These are phyloP conservation scores for Lasioglossum zephyrum DNA, from an alignment of 2,888 invertebrate species.

Conservation along the genomic window DNA sequence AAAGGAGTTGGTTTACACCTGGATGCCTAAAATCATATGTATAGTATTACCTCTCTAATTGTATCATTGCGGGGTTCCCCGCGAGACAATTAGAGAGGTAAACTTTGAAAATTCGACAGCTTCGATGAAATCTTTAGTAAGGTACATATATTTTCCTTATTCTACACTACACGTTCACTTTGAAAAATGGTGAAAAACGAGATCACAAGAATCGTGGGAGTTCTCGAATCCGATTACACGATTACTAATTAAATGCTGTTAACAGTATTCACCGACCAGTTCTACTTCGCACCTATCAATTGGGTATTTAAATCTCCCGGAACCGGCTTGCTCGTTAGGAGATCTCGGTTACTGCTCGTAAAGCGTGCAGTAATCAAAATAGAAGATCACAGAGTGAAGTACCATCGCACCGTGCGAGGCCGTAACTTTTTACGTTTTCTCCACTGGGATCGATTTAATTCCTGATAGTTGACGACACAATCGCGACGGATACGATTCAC, in stretches of 20 bases:
- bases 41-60: neutral
- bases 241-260: neutral
- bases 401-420: neutral
- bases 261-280: neutral
- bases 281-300: neutral
- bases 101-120: neutral
- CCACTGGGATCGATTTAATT: neutral
- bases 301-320: neutral
- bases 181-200: neutral
- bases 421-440: slow-evolving; percentile 11
- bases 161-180: neutral
- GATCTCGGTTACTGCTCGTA: neutral
- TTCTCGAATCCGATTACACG: no score
- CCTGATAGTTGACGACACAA: neutral
- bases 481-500: neutral
- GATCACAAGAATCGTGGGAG: neutral
- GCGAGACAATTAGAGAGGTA: neutral
- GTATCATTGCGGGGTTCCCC: neutral
- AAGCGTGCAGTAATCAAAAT: neutral
- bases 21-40: neutral
- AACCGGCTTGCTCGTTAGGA: neutral
- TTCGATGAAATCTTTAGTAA: neutral
- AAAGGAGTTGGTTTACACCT: neutral
- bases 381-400: neutral
- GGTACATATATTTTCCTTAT: neutral